Evolutionary conservation across 1,140 invertebrate species (phyloP).

Genomic region (Idris sp.): DNA sequence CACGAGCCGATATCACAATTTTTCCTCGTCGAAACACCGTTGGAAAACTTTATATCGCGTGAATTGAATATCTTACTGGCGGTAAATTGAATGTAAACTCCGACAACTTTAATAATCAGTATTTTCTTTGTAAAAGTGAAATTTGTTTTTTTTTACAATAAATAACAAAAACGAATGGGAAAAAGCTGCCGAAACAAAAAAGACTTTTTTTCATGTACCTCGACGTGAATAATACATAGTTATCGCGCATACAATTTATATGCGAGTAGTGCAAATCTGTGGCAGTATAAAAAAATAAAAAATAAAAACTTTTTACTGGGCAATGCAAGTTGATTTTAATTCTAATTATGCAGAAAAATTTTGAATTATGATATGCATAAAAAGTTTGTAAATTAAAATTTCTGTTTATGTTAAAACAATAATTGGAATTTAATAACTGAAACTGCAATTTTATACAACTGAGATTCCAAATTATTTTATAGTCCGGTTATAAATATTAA

Average conservation of each 20-base stretch:
- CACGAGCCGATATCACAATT: constrained; percentile 9
- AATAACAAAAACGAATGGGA: constrained; percentile 6
- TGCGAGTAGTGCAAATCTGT: constrained; percentile 16
- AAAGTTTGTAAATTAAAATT: too few relatives aligned
- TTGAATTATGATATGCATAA: too few relatives aligned
- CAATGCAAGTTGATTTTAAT: constrained; percentile 27
- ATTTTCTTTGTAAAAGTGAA: not conserved
- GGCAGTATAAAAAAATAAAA: constrained; percentile 6
- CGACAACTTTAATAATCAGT: constrained; percentile 15
- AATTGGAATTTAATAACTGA: too few relatives aligned
- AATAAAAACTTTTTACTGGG: too few relatives aligned
- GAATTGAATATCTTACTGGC: constrained; percentile 9
- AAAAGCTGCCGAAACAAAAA: constrained; percentile 1
- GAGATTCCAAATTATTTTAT: too few relatives aligned
- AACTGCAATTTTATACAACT: too few relatives aligned
- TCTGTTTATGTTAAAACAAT: too few relatives aligned
- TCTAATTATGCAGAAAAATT: constrained; percentile 22
- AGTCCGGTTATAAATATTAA: too few relatives aligned
- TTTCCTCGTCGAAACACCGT: constrained; percentile 1
- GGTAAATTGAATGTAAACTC: constrained; percentile 4
- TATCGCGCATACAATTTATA: constrained; percentile 18
- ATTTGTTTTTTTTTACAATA: not conserved
- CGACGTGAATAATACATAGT: constrained; percentile 31
- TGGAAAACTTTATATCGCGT: constrained; percentile 13
- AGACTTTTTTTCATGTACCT: constrained; percentile 12